These are phyloP conservation scores for Sebastes cheni DNA, from an alignment of 2,797 vertebrate genomes.

Conservation along the genomic window DNA sequence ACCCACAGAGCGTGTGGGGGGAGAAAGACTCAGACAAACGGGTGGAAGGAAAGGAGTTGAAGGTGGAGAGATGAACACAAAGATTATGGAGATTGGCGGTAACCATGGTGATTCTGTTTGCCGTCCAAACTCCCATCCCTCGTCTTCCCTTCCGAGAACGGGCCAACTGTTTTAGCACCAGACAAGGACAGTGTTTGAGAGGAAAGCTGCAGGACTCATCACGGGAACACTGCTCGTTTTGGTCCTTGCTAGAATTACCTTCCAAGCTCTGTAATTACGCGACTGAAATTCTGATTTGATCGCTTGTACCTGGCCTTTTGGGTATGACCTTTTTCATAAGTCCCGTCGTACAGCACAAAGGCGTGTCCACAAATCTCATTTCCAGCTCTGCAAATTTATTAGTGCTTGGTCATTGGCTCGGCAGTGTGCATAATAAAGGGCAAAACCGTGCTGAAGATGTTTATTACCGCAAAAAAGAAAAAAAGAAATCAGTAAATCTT, in stretches of 20 bases:
- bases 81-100: constrained; percentile 74
- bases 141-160: background rate
- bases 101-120: constrained; percentile 83
- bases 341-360: constrained; percentile 20
- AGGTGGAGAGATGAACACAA: constrained; percentile 35
- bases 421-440: constrained; percentile 59
- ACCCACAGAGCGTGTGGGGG: constrained; percentile 49
- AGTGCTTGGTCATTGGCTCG: constrained; percentile 38
- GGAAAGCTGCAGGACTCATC: background rate
- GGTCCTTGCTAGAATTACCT: background rate
- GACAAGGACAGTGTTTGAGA: background rate
- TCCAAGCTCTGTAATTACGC: constrained; percentile 59
- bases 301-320: constrained; percentile 30
- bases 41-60: background rate
- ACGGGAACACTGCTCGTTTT: background rate
- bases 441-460: constrained; percentile 50
- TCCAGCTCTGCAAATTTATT: constrained; percentile 63
- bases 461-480: constrained; percentile 4
- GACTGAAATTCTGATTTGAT: constrained; percentile 75
- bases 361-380: constrained; percentile 50
- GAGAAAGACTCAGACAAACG: constrained; percentile 1
- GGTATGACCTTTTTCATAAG: constrained; percentile 48
- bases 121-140: constrained; percentile 56
- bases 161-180: background rate
- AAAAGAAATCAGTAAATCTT: constrained; percentile 36